Percentiles rank a stretch among this genome's conserved stretches.
These are phyloP conservation scores for Brienomyrus longianalis DNA, from an alignment of 2,113 vertebrate genomes.

Conservation along the genomic window DNA sequence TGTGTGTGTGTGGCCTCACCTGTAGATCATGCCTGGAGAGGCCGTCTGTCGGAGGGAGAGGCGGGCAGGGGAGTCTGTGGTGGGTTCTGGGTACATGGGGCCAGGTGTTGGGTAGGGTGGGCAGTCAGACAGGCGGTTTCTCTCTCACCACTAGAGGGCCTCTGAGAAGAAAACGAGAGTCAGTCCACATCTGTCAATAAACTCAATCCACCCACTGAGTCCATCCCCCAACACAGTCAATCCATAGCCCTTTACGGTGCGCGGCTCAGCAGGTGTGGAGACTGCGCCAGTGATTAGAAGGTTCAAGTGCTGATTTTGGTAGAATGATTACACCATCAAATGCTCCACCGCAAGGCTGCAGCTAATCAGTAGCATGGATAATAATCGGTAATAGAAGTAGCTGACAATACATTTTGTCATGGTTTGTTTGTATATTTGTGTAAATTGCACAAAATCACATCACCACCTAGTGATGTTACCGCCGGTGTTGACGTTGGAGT, in stretches of 20 bases:
- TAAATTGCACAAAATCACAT: not conserved
- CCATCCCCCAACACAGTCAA: not conserved
- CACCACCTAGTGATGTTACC: not conserved
- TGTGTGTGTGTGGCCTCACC: conserved; percentile 48
- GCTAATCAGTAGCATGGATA: not conserved
- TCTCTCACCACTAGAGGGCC: conserved; percentile 24
- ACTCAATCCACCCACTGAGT: too few species aligned
- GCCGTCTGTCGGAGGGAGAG: conserved; percentile 76
- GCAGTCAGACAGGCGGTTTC: conserved; percentile 16
- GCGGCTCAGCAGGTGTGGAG: not conserved
- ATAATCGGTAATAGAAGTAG: not conserved
- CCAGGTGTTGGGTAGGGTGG: conserved; percentile 26
- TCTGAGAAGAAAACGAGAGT: not conserved
- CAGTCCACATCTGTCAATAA: not conserved
- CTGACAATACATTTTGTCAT: not conserved
- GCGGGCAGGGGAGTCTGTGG: conserved; percentile 77
- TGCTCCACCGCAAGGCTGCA: not conserved
- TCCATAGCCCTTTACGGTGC: not conserved
- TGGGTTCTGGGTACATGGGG: conserved; percentile 86
- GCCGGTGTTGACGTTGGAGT: not conserved
- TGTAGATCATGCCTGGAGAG: conserved; percentile 85
- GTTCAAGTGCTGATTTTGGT: not conserved
- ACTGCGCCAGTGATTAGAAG: not conserved
- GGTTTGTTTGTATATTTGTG: not conserved
- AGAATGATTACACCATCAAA: not conserved